These are phyloP conservation scores for Daphoenositta chrysoptera DNA, from an alignment of 2,113 vertebrate genomes.

Conservation along the genomic window DNA sequence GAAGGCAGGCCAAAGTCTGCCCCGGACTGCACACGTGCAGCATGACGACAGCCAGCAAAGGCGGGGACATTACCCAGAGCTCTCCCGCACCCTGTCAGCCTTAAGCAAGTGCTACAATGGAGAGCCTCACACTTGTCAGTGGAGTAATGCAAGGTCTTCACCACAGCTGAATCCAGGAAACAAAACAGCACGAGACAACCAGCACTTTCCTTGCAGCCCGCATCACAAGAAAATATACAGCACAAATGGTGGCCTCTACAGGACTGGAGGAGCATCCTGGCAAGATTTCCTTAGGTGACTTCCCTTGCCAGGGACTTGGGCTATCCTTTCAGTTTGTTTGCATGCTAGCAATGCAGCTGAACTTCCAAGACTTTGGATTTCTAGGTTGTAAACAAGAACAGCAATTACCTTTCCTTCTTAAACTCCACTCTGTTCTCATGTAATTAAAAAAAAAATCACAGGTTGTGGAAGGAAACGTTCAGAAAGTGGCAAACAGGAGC, in stretches of 20 bases:
- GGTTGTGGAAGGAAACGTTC: not conserved
- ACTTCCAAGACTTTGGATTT: not conserved
- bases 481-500: not conserved
- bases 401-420: not conserved
- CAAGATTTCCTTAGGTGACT: not conserved
- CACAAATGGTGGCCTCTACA: rapidly evolving
- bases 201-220: not conserved
- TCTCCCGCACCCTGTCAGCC: not conserved
- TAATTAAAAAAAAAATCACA: not conserved
- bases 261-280: not conserved
- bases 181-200: not conserved
- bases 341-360: not conserved
- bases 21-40: not conserved
- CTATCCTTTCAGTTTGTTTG: not conserved
- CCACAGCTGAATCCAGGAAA: not conserved
- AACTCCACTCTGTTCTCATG: not conserved
- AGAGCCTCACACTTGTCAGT: not conserved
- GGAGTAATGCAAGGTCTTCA: not conserved
- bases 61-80: not conserved
- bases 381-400: not conserved
- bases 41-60: not conserved
- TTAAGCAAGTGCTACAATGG: not conserved
- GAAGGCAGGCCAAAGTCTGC: not conserved
- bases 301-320: not conserved
- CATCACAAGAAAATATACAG: not conserved